Evolutionary conservation across 37 sponge, comb jelly and placozoan species (phyloP).

Genomic region (Cliona cf. orientalis): DNA sequence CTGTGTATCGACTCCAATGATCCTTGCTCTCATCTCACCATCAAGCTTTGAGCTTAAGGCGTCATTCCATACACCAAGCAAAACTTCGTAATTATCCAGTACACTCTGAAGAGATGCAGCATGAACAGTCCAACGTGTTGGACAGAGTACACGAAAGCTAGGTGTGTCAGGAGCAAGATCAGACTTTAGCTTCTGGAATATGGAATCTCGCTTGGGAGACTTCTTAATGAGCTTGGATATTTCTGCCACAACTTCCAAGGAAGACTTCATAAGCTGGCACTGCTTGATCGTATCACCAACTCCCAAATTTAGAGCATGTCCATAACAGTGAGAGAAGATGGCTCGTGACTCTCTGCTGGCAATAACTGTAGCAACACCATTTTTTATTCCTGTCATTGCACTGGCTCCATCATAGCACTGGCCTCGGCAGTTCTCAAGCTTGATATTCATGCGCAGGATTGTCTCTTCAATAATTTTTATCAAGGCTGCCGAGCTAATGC

Average conservation of each 20-base stretch:
- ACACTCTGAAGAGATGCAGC: slow-evolving; percentile 42
- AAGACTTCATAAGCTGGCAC: background rate
- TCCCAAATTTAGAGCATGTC: no score
- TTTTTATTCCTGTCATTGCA: slow-evolving; percentile 46
- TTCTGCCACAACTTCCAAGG: slow-evolving; percentile 13
- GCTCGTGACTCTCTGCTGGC: slow-evolving; percentile 18
- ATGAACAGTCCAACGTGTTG: slow-evolving; percentile 46
- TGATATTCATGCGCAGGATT: slow-evolving; percentile 45
- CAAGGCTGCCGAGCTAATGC: slow-evolving; percentile 26
- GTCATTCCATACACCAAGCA: slow-evolving; percentile 48
- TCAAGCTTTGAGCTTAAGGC: background rate
- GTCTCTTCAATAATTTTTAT: slow-evolving; percentile 40
- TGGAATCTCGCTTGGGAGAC: slow-evolving; percentile 31
- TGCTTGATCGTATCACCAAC: slow-evolving; percentile 34
- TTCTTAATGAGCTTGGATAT: slow-evolving; percentile 27
- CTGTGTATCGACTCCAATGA: slow-evolving; percentile 48
- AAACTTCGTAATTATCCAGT: slow-evolving; percentile 31
- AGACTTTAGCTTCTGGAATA: slow-evolving; percentile 36
- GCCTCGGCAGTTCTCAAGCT: slow-evolving; percentile 34
- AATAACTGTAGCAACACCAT: slow-evolving; percentile 46
- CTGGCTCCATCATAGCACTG: slow-evolving; percentile 74
- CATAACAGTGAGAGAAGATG: no score
- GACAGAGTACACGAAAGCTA: slow-evolving; percentile 42
- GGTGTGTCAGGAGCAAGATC: slow-evolving; percentile 41
- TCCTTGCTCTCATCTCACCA: slow-evolving; percentile 39